These are phyloP conservation scores for Drosophila arawakana DNA, from an alignment of 1,140 invertebrate genomes.

Conservation along the genomic window DNA sequence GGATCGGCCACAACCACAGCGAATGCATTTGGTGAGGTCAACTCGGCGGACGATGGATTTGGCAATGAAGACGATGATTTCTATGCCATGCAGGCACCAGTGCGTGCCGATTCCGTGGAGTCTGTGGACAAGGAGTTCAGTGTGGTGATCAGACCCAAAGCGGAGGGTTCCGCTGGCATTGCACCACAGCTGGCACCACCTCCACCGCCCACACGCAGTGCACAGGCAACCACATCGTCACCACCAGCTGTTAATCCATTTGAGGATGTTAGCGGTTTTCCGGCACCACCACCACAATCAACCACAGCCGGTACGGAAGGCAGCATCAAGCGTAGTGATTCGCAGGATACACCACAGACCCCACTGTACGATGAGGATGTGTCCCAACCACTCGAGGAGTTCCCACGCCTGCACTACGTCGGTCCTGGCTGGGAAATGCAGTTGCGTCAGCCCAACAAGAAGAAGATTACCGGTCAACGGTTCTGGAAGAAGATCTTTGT, in stretches of 20 bases:
- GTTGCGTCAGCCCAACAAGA: conserved; percentile 97
- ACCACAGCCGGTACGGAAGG: conserved; percentile 36
- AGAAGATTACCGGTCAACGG: conserved; percentile 97
- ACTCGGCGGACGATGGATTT: conserved; percentile 86
- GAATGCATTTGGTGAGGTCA: conserved; percentile 85
- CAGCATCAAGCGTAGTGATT: conserved; percentile 86
- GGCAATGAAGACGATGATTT: conserved; percentile 93
- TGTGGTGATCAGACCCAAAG: conserved; percentile 87
- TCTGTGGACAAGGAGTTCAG: conserved; percentile 87
- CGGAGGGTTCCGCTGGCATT: conserved; percentile 84
- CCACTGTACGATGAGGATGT: conserved; percentile 98
- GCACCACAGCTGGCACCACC: conserved; percentile 90
- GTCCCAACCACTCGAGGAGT: conserved; percentile 96
- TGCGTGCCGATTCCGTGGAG: conserved; percentile 89
- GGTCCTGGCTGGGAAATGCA: conserved; percentile 99
- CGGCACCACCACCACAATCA: conserved; percentile 49
- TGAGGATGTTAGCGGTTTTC: conserved; percentile 85
- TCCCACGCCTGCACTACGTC: conserved; percentile 91
- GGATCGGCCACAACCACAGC: conserved; percentile 64
- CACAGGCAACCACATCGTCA: conserved; percentile 85
- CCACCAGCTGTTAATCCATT: conserved; percentile 91
- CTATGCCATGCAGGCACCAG: conserved; percentile 90
- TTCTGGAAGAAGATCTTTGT: conserved; percentile 99
- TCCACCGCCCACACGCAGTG: conserved; percentile 87
- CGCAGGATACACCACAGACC: conserved; percentile 93